Evolutionary conservation across 2,113 vertebrate genomes (phyloP).

Genomic region (Andinoacara biseriatus): DNA sequence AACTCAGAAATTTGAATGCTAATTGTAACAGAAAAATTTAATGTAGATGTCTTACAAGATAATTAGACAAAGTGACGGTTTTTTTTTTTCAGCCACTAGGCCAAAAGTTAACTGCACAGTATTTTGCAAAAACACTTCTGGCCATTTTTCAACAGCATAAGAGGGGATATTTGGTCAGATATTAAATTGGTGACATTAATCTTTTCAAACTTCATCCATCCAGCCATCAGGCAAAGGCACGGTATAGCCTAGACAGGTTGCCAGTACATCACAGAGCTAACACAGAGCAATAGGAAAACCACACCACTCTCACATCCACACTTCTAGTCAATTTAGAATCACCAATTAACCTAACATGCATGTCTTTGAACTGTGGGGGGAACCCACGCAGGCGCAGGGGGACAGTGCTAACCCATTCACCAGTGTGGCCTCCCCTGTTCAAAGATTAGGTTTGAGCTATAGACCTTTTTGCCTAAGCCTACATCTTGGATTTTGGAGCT

Average conservation of each 20-base stretch:
- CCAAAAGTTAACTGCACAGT: background rate
- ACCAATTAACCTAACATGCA: conserved; percentile 12
- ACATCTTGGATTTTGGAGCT: background rate
- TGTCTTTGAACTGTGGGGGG: background rate
- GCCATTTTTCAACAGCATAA: background rate
- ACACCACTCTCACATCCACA: background rate
- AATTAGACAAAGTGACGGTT: background rate
- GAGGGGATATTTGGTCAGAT: background rate
- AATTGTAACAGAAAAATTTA: background rate
- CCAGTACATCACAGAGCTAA: background rate
- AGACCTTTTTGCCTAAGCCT: background rate
- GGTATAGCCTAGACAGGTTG: background rate
- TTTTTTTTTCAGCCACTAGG: background rate
- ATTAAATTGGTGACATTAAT: background rate
- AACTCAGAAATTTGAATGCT: background rate
- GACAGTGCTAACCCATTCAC: background rate
- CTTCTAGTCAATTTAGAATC: background rate
- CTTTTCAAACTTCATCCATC: background rate
- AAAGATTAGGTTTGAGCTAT: background rate
- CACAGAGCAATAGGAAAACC: background rate
- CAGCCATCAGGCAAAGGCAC: background rate
- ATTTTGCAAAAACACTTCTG: background rate
- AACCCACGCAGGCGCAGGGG: background rate
- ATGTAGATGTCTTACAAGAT: background rate
- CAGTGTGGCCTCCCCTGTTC: background rate